Evolutionary conservation across 2,797 vertebrate genomes (phyloP), one percentile per base, ranked within the genome.

Genomic region (Nasua narica): DNA sequence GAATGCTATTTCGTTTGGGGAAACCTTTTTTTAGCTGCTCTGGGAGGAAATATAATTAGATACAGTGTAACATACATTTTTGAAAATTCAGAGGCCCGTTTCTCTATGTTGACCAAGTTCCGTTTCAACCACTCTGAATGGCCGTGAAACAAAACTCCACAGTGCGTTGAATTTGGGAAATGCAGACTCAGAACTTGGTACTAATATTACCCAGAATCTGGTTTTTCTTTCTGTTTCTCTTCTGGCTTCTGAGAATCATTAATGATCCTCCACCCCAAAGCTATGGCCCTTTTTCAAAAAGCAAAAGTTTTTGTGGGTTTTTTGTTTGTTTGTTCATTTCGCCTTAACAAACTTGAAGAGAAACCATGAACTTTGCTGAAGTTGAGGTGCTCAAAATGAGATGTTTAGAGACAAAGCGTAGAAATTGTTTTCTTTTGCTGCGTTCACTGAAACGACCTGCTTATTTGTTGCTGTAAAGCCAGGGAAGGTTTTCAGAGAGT

Each of bases 71-170:
- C 29, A 91, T 83, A 65, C 54, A 16, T 94, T 95, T 74, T 97
- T 87, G 60, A 86, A 91, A 97, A 95, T 50, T 50, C 50, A 79
- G 90, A 90, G 83, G 82, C 58, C 62, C 43, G 87, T 40, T 76
- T 89, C 19, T 83, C 48, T 43, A 65, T 35, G 8, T 94, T 91
- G 83, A 14, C 43, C 76, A 89, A 88, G 13, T 79, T 95, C 1
- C 3, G 69, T 58, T 94, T 96, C 84, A 92, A 81, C 35, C 69
- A 77, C 46, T 85, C 46, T 81, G 46, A 23, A 50, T 87, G 93
- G 69, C 74, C 48, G 91, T 79, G 86, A 95, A 95, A 87, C 56
- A 79, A 52, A 97, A 11, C 86, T 96, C 86, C 86, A 69, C 62
- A 87, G 65, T 32, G 81, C 90, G 40, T 58, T 60, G 32, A 48